Evolutionary conservation across 2,113 vertebrate species (phyloP).

Genomic region (Microtus pennsylvanicus): DNA sequence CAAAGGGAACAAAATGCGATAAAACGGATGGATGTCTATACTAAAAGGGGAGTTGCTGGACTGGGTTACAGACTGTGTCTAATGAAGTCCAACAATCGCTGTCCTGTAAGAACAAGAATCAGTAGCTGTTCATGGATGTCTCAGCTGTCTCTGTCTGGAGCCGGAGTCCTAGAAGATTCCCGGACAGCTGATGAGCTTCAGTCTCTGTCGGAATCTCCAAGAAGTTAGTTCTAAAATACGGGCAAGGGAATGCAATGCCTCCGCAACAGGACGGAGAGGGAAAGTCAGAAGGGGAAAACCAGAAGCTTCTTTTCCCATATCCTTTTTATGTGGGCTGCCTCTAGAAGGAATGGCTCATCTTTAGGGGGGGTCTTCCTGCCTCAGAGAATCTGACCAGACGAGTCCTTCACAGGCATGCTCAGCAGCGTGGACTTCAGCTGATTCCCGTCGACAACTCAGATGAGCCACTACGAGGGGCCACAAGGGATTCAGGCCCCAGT

Average conservation of each 20-base stretch:
- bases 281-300: not conserved
- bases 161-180: not conserved
- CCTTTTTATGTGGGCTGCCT: not conserved
- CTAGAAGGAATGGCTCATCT: no score
- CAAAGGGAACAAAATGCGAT: not conserved
- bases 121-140: not conserved
- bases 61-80: not conserved
- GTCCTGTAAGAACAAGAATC: no score
- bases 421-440: rapidly evolving
- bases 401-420: not conserved
- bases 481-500: not conserved
- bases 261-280: not conserved
- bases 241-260: not conserved
- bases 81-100: not conserved
- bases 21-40: not conserved
- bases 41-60: not conserved
- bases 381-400: not conserved
- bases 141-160: not conserved
- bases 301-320: not conserved
- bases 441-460: not conserved
- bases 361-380: not conserved
- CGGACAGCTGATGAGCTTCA: not conserved
- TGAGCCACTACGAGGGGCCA: not conserved
- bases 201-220: not conserved
- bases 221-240: not conserved